phyloP scores from a whole-genome alignment of 2,797 vertebrate species.

The Meriones psammophilus region DNA sequence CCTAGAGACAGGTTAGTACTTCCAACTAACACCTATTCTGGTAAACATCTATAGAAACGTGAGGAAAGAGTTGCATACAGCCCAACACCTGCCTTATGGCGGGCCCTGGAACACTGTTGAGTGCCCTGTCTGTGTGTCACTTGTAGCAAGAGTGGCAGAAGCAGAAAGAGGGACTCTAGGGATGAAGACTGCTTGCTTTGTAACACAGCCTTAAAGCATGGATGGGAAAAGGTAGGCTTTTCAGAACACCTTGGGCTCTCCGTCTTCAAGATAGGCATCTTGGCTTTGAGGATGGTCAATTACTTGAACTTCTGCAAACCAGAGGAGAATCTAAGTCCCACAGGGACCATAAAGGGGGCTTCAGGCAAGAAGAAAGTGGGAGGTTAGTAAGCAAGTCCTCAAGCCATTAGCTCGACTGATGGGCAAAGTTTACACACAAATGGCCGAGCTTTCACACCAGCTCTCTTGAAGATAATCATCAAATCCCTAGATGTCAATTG shows the following conservation, averaged over 20 bases:
- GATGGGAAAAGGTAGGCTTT: neutral
- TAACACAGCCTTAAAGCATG: neutral
- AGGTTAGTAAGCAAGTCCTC: slow-evolving; percentile 77
- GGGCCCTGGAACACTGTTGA: neutral
- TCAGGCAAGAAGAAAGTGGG: slow-evolving; percentile 70
- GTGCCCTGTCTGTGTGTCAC: neutral
- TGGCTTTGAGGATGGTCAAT: slow-evolving; percentile 40
- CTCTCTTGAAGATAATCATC: slow-evolving; percentile 75
- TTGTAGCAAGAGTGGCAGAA: neutral
- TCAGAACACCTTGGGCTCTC: neutral
- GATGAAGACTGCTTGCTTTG: neutral
- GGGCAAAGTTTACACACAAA: slow-evolving; percentile 73
- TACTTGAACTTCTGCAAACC: slow-evolving; percentile 64
- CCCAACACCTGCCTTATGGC: neutral
- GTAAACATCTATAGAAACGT: neutral
- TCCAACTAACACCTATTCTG: neutral
- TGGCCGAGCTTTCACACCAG: slow-evolving; percentile 75
- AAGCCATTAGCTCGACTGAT: slow-evolving; percentile 77
- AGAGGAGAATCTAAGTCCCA: slow-evolving; percentile 64
- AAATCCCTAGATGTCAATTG: slow-evolving; percentile 75
- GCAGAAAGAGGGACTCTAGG: neutral
- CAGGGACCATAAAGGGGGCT: slow-evolving; percentile 55
- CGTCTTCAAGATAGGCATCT: slow-evolving; percentile 46
- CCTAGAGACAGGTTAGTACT: neutral
- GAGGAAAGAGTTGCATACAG: neutral